phyloP scores from a whole-genome alignment of 1,140 invertebrate genomes.

The Philotrypesis tridentata region DNA sequence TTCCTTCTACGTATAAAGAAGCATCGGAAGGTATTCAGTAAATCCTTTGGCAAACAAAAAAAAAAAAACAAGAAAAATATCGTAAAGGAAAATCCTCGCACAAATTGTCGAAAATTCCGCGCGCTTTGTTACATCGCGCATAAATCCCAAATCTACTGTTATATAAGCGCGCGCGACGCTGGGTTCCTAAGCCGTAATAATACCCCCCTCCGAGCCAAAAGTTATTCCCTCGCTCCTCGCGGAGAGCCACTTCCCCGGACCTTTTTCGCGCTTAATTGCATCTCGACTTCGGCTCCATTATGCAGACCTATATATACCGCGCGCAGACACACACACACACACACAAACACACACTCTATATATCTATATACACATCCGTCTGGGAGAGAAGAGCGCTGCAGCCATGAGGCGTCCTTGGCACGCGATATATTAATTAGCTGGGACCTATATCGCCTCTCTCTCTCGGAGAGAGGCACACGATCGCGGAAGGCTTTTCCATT shows the following conservation, averaged over 20 bases:
- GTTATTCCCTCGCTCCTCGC: not conserved
- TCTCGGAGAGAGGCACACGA: too few species aligned
- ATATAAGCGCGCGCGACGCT: too few species aligned
- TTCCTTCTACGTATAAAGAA: too few species aligned
- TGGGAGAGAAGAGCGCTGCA: not conserved
- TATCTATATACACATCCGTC: too few species aligned
- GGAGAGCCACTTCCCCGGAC: too few species aligned
- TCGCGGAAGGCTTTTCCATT: not conserved
- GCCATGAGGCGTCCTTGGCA: not conserved
- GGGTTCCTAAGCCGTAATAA: too few species aligned
- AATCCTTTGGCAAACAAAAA: not conserved
- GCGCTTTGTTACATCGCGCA: too few species aligned
- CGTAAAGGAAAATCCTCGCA: too few species aligned
- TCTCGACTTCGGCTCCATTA: not conserved
- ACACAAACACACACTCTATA: too few species aligned
- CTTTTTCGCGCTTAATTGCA: not conserved
- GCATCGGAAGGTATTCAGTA: not conserved
- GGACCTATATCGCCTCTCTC: not conserved
- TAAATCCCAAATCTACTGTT: too few species aligned
- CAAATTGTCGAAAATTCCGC: too few species aligned
- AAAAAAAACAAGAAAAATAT: too few species aligned
- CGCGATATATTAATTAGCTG: conserved; percentile 33
- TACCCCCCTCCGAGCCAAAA: not conserved
- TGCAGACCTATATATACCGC: not conserved
- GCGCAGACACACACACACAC: not conserved